Percentiles rank a stretch among this genome's conserved stretches.
These are phyloP conservation scores for Morbakka virulenta DNA, from an alignment of 30 jellyfish, hydroid and myxozoan genomes.

Conservation along the genomic window DNA sequence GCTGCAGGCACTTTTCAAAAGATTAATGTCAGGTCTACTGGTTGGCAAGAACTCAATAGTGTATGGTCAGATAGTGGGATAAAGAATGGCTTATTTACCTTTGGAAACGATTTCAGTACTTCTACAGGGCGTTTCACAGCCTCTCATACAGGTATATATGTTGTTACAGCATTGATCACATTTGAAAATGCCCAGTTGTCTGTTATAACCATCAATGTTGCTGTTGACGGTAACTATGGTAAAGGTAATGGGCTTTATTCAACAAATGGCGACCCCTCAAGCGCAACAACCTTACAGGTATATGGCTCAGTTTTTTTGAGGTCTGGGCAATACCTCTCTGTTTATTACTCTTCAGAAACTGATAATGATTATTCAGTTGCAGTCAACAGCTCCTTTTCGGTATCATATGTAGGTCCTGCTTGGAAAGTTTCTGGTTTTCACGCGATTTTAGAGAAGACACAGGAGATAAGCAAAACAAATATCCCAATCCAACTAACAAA, in stretches of 20 bases:
- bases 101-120: conserved; percentile 84
- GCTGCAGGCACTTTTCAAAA: conserved; percentile 60
- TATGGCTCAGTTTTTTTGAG: conserved; percentile 70
- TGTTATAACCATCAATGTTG: conserved; percentile 34
- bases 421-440: conserved; percentile 88
- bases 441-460: conserved; percentile 45
- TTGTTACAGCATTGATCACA: conserved; percentile 65
- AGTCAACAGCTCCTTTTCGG: conserved; percentile 49
- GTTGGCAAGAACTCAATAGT: conserved; percentile 64
- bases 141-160: conserved; percentile 85
- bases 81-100: conserved; percentile 72
- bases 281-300: conserved; percentile 51
- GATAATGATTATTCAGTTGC: conserved; percentile 39
- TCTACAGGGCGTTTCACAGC: conserved; percentile 84
- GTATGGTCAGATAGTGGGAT: conserved; percentile 72
- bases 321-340: conserved; percentile 66
- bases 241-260: conserved; percentile 63
- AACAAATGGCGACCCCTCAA: conserved; percentile 57
- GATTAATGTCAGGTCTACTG: conserved; percentile 32
- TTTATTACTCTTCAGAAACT: conserved; percentile 34
- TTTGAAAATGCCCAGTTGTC: conserved; percentile 55
- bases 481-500: background rate
- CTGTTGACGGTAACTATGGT: conserved; percentile 66
- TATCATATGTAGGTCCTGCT: conserved; percentile 81
- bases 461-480: background rate